Percentiles rank a stretch among this genome's conserved stretches.
Evolutionary conservation across 1,140 invertebrate species (phyloP).

Genomic region (Pseudomyrmex cubaensis): DNA sequence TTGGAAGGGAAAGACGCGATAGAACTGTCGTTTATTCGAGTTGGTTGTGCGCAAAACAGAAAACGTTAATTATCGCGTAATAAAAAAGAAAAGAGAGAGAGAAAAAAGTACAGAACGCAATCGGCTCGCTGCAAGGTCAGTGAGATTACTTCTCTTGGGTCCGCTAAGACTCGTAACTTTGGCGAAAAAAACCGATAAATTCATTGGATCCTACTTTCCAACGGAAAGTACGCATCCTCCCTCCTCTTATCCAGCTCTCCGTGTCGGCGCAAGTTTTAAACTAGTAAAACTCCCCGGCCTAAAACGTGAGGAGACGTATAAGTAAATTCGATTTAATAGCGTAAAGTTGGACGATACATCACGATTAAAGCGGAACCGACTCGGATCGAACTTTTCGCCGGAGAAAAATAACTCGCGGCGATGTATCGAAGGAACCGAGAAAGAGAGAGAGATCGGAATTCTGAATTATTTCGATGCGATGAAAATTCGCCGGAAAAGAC

Average conservation of each 20-base stretch:
- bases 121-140: conserved; percentile 38
- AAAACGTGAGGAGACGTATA: conserved; percentile 65
- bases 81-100: background rate
- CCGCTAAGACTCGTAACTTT: conserved; percentile 39
- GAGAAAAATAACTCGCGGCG: background rate
- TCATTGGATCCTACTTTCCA: conserved; percentile 56
- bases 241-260: background rate
- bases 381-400: conserved; percentile 4
- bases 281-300: conserved; percentile 46
- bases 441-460: background rate
- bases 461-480: background rate
- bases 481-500: too few relatives aligned
- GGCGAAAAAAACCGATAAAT: conserved; percentile 56
- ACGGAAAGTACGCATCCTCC: conserved; percentile 44
- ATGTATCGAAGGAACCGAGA: background rate
- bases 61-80: conserved; percentile 44
- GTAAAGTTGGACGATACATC: conserved; percentile 56
- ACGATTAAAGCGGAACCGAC: conserved; percentile 39
- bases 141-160: conserved; percentile 25
- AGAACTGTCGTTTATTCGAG: conserved; percentile 48
- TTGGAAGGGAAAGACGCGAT: conserved; percentile 1
- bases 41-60: conserved; percentile 13
- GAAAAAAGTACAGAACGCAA: background rate
- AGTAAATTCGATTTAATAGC: conserved; percentile 71
- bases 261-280: conserved; percentile 55